phyloP scores from a whole-genome alignment of 2,888 invertebrate species.

The Tillus elongatus region DNA sequence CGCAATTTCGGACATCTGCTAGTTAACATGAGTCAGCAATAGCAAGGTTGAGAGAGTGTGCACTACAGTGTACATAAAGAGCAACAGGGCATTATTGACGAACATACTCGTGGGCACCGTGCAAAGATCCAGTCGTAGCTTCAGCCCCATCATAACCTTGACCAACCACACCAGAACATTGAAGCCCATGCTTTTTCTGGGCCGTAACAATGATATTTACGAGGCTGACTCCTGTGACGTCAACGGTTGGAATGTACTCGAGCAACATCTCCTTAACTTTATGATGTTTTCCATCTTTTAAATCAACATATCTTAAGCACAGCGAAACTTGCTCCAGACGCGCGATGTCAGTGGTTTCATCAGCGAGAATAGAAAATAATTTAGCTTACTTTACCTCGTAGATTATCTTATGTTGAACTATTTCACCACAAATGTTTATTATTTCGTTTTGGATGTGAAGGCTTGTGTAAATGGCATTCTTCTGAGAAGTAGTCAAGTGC shows the following conservation, averaged over 20 bases:
- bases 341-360: constrained; percentile 17
- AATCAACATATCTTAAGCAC: constrained; percentile 7
- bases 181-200: constrained; percentile 18
- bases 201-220: constrained; percentile 15
- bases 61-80: too few relatives aligned
- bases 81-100: constrained; percentile 15
- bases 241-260: too few relatives aligned
- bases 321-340: constrained; percentile 14
- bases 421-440: too few relatives aligned
- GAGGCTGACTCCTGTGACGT: too few relatives aligned
- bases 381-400: too few relatives aligned
- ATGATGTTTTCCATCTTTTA: constrained; percentile 14
- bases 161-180: constrained; percentile 17
- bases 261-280: constrained; percentile 19
- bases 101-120: constrained; percentile 13
- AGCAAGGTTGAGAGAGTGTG: too few relatives aligned
- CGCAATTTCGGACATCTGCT: constrained; percentile 17
- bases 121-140: too few relatives aligned
- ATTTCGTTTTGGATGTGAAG: constrained; percentile 15
- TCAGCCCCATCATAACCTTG: constrained; percentile 18
- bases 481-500: constrained; percentile 14
- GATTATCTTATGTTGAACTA: too few relatives aligned
- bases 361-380: too few relatives aligned
- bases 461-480: constrained; percentile 13
- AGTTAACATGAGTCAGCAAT: constrained; percentile 19